Percentiles rank a stretch among this genome's conserved stretches.
These are phyloP conservation scores for Abscondita cerata DNA, from an alignment of 2,888 invertebrate genomes.

Conservation along the genomic window DNA sequence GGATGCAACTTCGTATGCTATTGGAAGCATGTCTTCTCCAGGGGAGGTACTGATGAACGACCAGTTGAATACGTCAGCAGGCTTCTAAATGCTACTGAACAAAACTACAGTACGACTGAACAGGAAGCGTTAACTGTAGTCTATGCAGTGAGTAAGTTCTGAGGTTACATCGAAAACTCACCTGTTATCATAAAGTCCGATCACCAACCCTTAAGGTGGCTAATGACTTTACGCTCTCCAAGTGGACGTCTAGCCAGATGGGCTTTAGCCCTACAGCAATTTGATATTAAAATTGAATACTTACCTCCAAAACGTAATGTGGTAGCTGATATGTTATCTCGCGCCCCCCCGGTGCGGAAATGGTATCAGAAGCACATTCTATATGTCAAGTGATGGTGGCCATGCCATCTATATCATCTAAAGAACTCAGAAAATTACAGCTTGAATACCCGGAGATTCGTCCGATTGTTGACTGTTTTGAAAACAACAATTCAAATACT, in stretches of 20 bases:
- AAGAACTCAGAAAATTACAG: no score
- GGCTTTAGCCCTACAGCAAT: constrained; percentile 51
- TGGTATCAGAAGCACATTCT: no score
- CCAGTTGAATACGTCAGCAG: constrained; percentile 44
- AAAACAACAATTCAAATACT: no score
- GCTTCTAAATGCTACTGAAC: constrained; percentile 35
- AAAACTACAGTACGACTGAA: constrained; percentile 50
- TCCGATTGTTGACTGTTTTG: no score
- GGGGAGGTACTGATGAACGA: constrained; percentile 35
- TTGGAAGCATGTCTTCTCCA: constrained; percentile 37
- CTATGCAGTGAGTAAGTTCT: constrained; percentile 51
- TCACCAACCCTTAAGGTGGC: constrained; percentile 58
- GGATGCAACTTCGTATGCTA: constrained; percentile 42
- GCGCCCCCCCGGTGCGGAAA: no score
- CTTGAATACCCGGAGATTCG: no score
- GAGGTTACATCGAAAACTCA: constrained; percentile 51
- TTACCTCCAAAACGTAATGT: no score
- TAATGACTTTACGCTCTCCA: constrained; percentile 52
- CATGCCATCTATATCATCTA: no score
- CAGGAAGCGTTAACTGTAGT: constrained; percentile 42
- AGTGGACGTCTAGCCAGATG: constrained; percentile 55
- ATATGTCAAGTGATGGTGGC: no score
- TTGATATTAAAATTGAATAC: neutral
- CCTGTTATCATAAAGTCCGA: constrained; percentile 53
- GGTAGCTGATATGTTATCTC: no score